Percentiles rank a stretch among this genome's conserved stretches.
These are phyloP conservation scores for Drosophila flavopinicola DNA, from an alignment of 2,888 invertebrate genomes.

Conservation along the genomic window DNA sequence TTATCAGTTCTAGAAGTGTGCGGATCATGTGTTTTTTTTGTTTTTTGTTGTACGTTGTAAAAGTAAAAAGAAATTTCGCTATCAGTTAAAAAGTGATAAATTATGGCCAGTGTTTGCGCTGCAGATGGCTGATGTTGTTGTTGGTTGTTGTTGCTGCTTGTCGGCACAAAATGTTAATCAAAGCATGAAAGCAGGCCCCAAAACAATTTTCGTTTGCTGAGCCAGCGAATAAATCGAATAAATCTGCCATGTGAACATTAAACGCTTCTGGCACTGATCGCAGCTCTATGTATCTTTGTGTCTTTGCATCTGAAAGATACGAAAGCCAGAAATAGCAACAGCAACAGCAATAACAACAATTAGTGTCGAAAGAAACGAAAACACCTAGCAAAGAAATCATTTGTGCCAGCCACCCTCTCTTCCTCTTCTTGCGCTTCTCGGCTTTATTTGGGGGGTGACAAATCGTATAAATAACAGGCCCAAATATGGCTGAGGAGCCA, in stretches of 20 bases:
- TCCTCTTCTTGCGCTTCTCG: neutral
- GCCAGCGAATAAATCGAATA: conserved; percentile 49
- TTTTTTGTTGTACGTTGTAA: neutral
- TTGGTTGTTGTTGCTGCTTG: conserved; percentile 15
- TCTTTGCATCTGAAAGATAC: conserved; percentile 13
- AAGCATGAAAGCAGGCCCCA: conserved; percentile 29
- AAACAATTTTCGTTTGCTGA: conserved; percentile 21
- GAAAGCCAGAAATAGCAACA: conserved; percentile 27
- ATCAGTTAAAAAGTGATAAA: conserved; percentile 11
- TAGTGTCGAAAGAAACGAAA: conserved; percentile 33
- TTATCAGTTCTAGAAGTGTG: neutral
- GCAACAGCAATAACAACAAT: conserved; percentile 31
- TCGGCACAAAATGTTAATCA: conserved; percentile 54
- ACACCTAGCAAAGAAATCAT: neutral
- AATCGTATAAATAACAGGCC: conserved; percentile 50
- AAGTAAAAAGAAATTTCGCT: conserved; percentile 1
- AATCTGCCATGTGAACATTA: conserved; percentile 59
- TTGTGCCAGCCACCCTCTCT: neutral
- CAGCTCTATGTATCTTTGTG: conserved; percentile 20
- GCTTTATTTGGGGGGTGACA: conserved; percentile 37
- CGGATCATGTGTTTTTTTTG: neutral
- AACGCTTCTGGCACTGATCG: conserved; percentile 70
- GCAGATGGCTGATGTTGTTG: conserved; percentile 8
- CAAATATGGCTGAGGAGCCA: conserved; percentile 35
- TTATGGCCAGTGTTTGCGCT: conserved; percentile 21